Percentiles rank a stretch among this genome's conserved stretches.
phyloP scores from a whole-genome alignment of 2,888 invertebrate genomes.

The Lasioglossum calceatum region DNA sequence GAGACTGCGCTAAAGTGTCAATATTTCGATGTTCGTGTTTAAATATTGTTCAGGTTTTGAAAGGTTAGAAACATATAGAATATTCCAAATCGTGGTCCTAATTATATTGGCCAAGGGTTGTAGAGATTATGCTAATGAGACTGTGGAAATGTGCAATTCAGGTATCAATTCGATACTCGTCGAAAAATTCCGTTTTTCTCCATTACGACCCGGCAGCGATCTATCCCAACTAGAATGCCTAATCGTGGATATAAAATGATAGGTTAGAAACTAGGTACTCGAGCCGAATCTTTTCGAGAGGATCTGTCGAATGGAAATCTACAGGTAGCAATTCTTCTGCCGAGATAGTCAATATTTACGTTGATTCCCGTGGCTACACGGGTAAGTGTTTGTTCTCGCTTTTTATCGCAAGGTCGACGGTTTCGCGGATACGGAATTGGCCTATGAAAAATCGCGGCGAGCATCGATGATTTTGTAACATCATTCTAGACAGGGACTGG shows the following conservation, averaged over 20 bases:
- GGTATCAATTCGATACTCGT: neutral
- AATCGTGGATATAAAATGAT: neutral
- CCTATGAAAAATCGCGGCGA: neutral
- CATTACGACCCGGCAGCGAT: neutral
- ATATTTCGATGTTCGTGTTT: too few relatives aligned
- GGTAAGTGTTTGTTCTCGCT: slow-evolving; percentile 12
- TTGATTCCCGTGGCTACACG: neutral
- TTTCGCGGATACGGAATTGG: neutral
- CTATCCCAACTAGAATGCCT: neutral
- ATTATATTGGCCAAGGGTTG: too few relatives aligned
- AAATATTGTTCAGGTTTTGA: too few relatives aligned
- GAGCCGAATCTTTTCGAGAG: neutral
- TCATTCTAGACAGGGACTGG: neutral
- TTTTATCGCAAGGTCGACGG: slow-evolving; percentile 11
- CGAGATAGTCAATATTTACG: slow-evolving; percentile 27
- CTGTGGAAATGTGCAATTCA: neutral
- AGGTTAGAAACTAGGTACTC: too few relatives aligned
- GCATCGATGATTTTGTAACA: neutral
- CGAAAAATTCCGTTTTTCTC: neutral
- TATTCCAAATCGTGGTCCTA: too few relatives aligned
- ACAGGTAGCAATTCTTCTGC: slow-evolving; percentile 14
- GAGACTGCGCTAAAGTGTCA: too few relatives aligned
- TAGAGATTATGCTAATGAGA: too few relatives aligned
- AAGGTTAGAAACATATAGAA: too few relatives aligned
- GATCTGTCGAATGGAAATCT: slow-evolving; percentile 21